These are phyloP conservation scores for Torymus aiolomorphi DNA, from an alignment of 2,888 invertebrate species.

Conservation along the genomic window DNA sequence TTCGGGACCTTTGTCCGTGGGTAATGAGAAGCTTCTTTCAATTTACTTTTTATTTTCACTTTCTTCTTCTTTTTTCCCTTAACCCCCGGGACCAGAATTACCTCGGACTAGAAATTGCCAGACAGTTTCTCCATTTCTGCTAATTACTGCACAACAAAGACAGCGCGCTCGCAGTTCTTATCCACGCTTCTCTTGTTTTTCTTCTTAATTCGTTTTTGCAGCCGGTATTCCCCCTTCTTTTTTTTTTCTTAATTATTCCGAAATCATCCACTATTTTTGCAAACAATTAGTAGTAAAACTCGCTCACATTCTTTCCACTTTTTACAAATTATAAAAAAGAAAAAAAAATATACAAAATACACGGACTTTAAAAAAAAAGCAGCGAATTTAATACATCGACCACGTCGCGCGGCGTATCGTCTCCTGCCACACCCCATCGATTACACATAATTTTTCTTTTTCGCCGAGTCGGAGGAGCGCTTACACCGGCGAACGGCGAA, in stretches of 20 bases:
- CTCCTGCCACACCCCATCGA: neutral
- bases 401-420: no score
- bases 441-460: slow-evolving; percentile 9
- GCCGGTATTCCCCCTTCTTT: neutral
- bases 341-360: no score
- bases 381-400: no score
- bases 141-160: slow-evolving; percentile 62
- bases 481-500: neutral
- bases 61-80: neutral
- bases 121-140: slow-evolving; percentile 51
- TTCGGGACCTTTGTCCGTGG: slow-evolving; percentile 1
- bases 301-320: no score
- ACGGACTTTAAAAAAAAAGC: no score
- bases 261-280: neutral
- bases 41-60: slow-evolving; percentile 34
- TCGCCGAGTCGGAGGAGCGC: neutral
- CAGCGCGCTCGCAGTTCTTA: slow-evolving; percentile 52
- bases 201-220: neutral
- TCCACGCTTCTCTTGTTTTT: slow-evolving; percentile 38
- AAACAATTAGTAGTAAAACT: no score
- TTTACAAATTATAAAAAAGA: no score
- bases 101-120: slow-evolving; percentile 34
- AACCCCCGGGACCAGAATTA: slow-evolving; percentile 20
- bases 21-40: slow-evolving; percentile 37
- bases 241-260: slow-evolving; percentile 1